Base-by-base conservation (phyloP, 2,888 invertebrate species). In the Slavum lentiscoides region DNA sequence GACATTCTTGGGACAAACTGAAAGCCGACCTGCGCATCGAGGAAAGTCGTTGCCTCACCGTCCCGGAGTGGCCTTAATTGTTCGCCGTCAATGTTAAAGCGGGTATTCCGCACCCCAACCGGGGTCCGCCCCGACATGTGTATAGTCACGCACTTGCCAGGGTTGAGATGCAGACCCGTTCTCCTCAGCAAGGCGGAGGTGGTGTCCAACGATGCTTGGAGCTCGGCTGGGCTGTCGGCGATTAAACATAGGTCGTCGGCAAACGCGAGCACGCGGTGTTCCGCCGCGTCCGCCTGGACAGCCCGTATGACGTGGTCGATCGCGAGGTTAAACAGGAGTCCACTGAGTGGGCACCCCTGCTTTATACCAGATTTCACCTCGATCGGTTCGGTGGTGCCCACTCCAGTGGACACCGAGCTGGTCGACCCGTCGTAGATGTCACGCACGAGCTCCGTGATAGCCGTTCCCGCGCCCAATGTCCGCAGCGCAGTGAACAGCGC, bases 41-140 rank as follows among this genome's bases (percentile, higher is more conserved):
- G 39, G 11, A 74, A 74, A 0, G 37, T 55, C 0, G 66, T 21
- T 0, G 43, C 55, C 0, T 74, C 74, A 0, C 55, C 55, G 0
- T 74, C 74, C 0, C 1, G 17, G 0, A 74, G 66, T 0, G 53
- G 1, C 0, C 9, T 7, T 0, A 66, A 4, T 0, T 11, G 37
- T 0, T 9, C 0, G 0, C 64, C 53, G 0, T 13, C 0, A 0
- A 66, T 0, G 0, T 0, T 0, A 15, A 74, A 74, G 0, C 1
- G 7, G 7, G 43, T 43, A 7, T 43, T 7, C 15, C 74, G 6
- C 5, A 7, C 17, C 0, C 66, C 66, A 0, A 74, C 53, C 6
- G 64, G 74, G 2, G 8, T 5, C 1, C 15, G 19, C 0, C 53
- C 64, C 0, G 74, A 64, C 1, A 64, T 6, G 15, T 74, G 74